phyloP scores from a whole-genome alignment of 53 echinoderm and acorn worm genomes.

The Temnopleurus reevesii region DNA sequence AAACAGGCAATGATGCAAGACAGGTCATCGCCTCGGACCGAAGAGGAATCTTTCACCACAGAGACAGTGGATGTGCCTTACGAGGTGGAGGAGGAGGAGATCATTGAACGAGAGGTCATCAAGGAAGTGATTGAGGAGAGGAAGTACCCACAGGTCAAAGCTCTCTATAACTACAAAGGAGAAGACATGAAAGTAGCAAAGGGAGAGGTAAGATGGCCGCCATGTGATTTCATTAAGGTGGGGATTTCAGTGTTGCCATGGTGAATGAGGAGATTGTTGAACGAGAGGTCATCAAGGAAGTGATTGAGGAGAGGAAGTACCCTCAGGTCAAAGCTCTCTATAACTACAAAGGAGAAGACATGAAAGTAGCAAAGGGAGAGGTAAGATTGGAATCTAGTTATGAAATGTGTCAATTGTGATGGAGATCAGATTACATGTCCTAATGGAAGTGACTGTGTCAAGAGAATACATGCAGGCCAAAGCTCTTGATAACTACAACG shows the following conservation, averaged over 20 bases:
- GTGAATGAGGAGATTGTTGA: conserved; percentile 79
- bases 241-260: too few species aligned
- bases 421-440: conserved; percentile 79
- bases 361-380: conserved; percentile 94
- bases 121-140: conserved; percentile 87
- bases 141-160: conserved; percentile 88
- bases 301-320: conserved; percentile 81
- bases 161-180: conserved; percentile 81
- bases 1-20: conserved; percentile 60
- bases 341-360: conserved; percentile 84
- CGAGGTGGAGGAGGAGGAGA: conserved; percentile 77
- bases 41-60: conserved; percentile 65
- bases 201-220: conserved; percentile 80
- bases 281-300: conserved; percentile 83
- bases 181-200: conserved; percentile 88
- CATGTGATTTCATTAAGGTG: neutral
- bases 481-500: conserved; percentile 80
- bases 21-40: conserved; percentile 23
- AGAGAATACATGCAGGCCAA: conserved; percentile 86
- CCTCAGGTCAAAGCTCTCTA: conserved; percentile 90
- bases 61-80: conserved; percentile 77
- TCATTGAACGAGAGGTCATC: conserved; percentile 80
- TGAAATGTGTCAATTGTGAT: too few species aligned
- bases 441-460: conserved; percentile 83
- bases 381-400: conserved; percentile 39